Evolutionary conservation across 2,888 invertebrate species (phyloP), one percentile per base, ranked within the genome.

Genomic region (Drosophila aldrichi): DNA sequence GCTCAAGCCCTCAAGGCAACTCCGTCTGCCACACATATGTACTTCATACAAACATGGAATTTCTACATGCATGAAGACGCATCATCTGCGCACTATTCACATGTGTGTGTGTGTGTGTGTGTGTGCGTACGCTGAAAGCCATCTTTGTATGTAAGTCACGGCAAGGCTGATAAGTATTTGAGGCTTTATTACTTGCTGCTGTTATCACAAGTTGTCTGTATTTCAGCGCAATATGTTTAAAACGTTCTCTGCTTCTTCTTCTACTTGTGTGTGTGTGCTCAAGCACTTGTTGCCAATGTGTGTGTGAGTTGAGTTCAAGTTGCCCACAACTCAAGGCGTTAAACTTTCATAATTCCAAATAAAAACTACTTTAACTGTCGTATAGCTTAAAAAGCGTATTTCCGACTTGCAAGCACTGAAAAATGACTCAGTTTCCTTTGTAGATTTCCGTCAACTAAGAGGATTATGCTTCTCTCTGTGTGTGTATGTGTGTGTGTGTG

Each of bases 331-430:
- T 70, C 52, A 76, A 60, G 29, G 52, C 67, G 68, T 70, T 46
- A 77, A 87, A 87, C 77, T 83, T 81, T 81, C 80, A 77, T 86
- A 87, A 80, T 83, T 86, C 77, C 32, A 73, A 74, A 77, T 76
- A 81, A 74, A 80, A 88, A 88, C 81, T 86, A 86, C 86, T 86
- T 86, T 76, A 83, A 88, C 78, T 86, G 81, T 83, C 81, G 77
- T 76, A 70, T 38, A 54, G 60, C 60, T 60, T 40, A 34, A 61
- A 32, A 40, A 44, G 48, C 29, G 41, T 36, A 75, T 52, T 75
- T 70, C 59, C 66, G 49, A 67, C 66, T 54, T 46, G 55, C 20
- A 29, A 58, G 59, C 59, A 56, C 51, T 69, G 73, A 60, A 54
- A 77, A 62, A 64, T 72, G 61, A 59, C 51, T 43, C 54, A 46